These are phyloP conservation scores for Berghia stephanieae DNA, from an alignment of 1,140 invertebrate genomes.

Conservation along the genomic window DNA sequence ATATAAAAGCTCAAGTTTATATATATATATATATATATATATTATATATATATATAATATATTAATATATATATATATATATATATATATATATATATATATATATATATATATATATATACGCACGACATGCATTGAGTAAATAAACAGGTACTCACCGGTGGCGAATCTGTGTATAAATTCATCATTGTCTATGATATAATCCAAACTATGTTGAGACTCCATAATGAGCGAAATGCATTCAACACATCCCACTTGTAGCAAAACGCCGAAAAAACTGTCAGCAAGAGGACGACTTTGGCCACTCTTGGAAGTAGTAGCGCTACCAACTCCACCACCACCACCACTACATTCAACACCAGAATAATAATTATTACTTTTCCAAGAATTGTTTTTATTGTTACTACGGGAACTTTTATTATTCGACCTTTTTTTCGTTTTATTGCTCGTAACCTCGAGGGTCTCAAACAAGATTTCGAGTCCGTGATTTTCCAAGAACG, in stretches of 20 bases:
- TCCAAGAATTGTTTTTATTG: slow-evolving; percentile 1
- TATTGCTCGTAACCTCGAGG: background rate
- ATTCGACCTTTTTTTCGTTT: background rate
- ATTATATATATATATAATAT: background rate
- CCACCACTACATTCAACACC: background rate
- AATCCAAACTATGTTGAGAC: slow-evolving; percentile 66
- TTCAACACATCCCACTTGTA: slow-evolving; percentile 65
- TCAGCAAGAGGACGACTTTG: background rate
- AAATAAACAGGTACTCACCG: slow-evolving; percentile 67
- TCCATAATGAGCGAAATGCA: slow-evolving; percentile 68
- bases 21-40: background rate
- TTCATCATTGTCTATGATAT: slow-evolving; percentile 66
- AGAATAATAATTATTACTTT: background rate
- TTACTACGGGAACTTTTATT: background rate
- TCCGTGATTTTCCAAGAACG: background rate
- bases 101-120: background rate
- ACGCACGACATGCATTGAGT: background rate
- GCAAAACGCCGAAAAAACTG: slow-evolving; percentile 58
- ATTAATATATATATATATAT: background rate
- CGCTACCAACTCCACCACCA: slow-evolving; percentile 26
- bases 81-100: background rate
- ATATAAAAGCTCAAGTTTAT: background rate
- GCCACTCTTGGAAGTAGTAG: slow-evolving; percentile 27
- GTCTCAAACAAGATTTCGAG: slow-evolving; percentile 13
- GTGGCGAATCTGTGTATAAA: slow-evolving; percentile 88